Conservation (phyloP, 2,113 vertebrate genomes). For the Boulengeromyrus knoepffleri region DNA sequence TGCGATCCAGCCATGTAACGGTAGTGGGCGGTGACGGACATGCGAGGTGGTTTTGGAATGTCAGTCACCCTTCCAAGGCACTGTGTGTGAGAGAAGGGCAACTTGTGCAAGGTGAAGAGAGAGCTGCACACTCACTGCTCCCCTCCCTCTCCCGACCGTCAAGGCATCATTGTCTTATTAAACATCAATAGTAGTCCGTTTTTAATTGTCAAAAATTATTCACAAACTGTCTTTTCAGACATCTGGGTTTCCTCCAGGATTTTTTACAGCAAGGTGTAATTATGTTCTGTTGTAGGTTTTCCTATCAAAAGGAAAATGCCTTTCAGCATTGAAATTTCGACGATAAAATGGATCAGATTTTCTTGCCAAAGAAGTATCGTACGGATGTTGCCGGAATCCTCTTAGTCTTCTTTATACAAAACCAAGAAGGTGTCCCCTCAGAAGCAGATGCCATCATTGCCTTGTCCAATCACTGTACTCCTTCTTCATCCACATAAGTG, state of each 20-base stretch:
- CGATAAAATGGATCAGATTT: slow-evolving; percentile 38
- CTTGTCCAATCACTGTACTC: slow-evolving; percentile 59
- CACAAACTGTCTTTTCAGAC: slow-evolving; percentile 48
- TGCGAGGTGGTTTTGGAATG: not conserved
- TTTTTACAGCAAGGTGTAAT: slow-evolving; percentile 41
- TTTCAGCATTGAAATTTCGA: not conserved
- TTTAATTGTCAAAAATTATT: slow-evolving; percentile 70
- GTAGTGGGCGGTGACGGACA: not conserved
- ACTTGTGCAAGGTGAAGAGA: not conserved
- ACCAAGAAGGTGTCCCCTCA: slow-evolving; percentile 37
- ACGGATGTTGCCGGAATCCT: slow-evolving; percentile 41
- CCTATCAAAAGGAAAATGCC: not conserved
- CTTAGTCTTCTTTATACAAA: slow-evolving; percentile 42
- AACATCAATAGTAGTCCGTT: slow-evolving; percentile 44
- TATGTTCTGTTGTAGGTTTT: not conserved
- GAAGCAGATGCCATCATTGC: slow-evolving; percentile 24
- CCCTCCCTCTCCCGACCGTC: slow-evolving; percentile 46
- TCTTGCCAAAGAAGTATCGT: slow-evolving; percentile 21
- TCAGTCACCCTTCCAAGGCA: slow-evolving; percentile 9
- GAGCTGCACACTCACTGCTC: not conserved
- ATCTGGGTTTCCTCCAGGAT: slow-evolving; percentile 29
- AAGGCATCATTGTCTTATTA: slow-evolving; percentile 53
- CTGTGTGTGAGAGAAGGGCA: not conserved
- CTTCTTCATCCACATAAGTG: slow-evolving; percentile 93
- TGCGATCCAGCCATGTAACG: not conserved